Percentiles rank a stretch among this genome's conserved stretches.
phyloP scores from a whole-genome alignment of 2,797 vertebrate species.

The Cryptoprocta ferox region DNA sequence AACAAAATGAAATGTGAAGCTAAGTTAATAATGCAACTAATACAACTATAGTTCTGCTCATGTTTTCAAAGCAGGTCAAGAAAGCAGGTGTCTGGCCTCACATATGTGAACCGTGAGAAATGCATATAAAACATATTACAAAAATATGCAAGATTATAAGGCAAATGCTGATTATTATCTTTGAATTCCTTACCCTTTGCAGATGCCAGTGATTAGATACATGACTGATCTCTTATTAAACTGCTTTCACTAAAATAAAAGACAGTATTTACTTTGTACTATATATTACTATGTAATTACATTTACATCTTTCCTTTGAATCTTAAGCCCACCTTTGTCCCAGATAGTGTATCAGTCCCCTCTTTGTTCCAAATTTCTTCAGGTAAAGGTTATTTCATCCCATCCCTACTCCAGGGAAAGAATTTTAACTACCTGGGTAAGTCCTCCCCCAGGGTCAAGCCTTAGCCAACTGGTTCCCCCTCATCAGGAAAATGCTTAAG shows the following conservation, averaged over 20 bases:
- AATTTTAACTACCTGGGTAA: neutral
- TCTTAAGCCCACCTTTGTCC: neutral
- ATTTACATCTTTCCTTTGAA: neutral
- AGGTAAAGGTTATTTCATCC: neutral
- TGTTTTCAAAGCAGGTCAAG: too few species aligned
- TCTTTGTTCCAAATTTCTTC: neutral
- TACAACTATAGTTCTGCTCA: too few species aligned
- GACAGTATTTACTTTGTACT: neutral
- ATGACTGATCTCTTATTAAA: neutral
- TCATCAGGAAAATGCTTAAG: neutral
- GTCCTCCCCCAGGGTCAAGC: neutral
- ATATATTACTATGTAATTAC: too few species aligned
- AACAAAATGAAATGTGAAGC: too few species aligned
- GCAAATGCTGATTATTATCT: neutral
- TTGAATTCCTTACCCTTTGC: neutral
- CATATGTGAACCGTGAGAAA: neutral
- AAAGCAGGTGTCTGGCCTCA: too few species aligned
- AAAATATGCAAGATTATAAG: neutral
- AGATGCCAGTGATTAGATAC: neutral
- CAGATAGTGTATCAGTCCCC: neutral
- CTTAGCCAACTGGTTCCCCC: neutral
- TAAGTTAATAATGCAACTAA: too few species aligned
- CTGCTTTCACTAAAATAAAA: neutral
- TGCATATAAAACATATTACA: neutral
- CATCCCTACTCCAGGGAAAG: neutral